phyloP scores from a whole-genome alignment of 2,797 vertebrate species.

The Geotrypetes seraphini region DNA sequence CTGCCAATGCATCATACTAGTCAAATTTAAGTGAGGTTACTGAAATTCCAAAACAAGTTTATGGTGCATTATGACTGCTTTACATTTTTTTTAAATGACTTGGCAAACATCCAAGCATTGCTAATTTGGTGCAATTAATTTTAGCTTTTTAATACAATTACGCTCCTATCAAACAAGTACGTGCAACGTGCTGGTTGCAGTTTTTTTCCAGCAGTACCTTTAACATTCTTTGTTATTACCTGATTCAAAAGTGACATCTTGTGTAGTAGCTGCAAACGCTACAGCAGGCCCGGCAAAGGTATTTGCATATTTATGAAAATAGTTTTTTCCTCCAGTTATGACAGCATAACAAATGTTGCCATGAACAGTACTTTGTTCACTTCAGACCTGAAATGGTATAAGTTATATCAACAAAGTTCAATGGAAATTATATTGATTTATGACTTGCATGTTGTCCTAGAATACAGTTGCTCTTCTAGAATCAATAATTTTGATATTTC shows the following conservation, averaged over 20 bases:
- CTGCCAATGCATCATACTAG: no score
- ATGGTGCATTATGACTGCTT: no score
- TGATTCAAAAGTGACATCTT: constrained; percentile 7
- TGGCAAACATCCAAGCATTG: neutral
- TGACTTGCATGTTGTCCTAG: neutral
- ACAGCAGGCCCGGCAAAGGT: constrained; percentile 6
- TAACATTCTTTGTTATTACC: constrained; percentile 5
- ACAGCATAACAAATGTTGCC: constrained; percentile 14
- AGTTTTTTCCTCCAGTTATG: constrained; percentile 31
- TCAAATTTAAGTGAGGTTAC: no score
- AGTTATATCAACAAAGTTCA: constrained; percentile 3
- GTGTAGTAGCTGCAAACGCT: neutral
- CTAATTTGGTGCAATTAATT: no score
- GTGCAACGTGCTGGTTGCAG: no score
- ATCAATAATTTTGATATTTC: constrained; percentile 6
- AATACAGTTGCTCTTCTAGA: constrained; percentile 18
- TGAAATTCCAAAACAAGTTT: no score
- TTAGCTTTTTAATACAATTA: no score
- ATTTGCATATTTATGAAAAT: constrained; percentile 28
- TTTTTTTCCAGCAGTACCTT: no score
- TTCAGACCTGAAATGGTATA: constrained; percentile 5
- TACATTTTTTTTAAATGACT: no score
- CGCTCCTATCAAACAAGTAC: no score
- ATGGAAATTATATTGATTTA: neutral
- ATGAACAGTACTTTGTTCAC: constrained; percentile 8